Conservation (phyloP, 2,888 invertebrate species). For the Belgica antarctica region DNA sequence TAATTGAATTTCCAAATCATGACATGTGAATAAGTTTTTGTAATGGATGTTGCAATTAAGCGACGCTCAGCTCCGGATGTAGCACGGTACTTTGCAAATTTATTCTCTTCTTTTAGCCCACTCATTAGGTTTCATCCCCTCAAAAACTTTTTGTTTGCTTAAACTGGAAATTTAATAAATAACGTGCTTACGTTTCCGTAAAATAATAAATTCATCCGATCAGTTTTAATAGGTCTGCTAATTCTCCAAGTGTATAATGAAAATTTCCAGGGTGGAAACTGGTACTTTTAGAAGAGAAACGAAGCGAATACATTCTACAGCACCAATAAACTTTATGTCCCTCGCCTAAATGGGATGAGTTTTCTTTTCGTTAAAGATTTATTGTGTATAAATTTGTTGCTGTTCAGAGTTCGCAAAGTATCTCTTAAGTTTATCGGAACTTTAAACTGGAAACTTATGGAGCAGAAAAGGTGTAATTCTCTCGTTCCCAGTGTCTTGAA, state of each 20-base stretch:
- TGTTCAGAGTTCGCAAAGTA: background rate
- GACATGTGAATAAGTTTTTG: too few species aligned
- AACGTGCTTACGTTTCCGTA: conserved; percentile 39
- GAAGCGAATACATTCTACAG: conserved; percentile 6
- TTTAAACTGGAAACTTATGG: conserved; percentile 37
- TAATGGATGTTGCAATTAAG: conserved; percentile 6
- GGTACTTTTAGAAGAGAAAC: background rate
- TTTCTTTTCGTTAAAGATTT: conserved; percentile 33
- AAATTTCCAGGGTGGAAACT: conserved; percentile 34
- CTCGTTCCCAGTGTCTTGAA: background rate
- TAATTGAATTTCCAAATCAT: background rate
- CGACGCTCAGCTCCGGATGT: background rate
- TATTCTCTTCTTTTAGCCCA: background rate
- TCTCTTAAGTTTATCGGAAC: background rate
- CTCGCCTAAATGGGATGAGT: conserved; percentile 16
- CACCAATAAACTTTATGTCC: background rate
- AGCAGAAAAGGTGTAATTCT: conserved; percentile 34
- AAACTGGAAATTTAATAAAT: background rate
- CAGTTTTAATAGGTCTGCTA: conserved; percentile 42
- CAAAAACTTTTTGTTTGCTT: conserved; percentile 7
- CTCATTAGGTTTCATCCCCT: background rate
- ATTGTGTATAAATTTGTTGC: conserved; percentile 38
- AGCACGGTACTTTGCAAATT: background rate
- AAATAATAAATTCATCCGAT: conserved; percentile 43
- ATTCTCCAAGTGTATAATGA: conserved; percentile 36